These are phyloP conservation scores for Sympetrum striolatum DNA, from an alignment of 2,888 invertebrate genomes.

Conservation along the genomic window DNA sequence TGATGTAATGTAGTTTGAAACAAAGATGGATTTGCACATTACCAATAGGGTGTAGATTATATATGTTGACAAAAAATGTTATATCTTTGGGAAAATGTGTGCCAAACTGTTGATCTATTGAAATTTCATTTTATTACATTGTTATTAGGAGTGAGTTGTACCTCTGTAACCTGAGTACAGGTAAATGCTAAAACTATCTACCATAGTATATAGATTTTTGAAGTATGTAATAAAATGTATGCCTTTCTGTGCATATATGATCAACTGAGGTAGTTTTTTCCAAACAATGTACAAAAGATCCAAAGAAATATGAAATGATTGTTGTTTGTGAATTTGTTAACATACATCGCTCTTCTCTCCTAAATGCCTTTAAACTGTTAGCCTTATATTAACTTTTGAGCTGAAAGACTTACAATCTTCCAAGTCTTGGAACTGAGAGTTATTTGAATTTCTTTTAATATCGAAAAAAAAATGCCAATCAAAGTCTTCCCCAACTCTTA, in stretches of 20 bases:
- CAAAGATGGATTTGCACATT: background rate
- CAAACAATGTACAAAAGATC: slow-evolving; percentile 20
- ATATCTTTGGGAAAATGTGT: slow-evolving; percentile 11
- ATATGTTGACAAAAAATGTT: background rate
- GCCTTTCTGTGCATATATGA: background rate
- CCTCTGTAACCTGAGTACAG: background rate
- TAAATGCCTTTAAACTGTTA: background rate
- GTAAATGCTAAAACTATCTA: background rate
- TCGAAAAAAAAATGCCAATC: background rate
- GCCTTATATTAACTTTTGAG: background rate
- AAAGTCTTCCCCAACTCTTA: background rate
- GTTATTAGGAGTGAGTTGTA: slow-evolving; percentile 6
- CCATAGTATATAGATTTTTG: background rate
- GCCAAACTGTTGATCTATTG: slow-evolving; percentile 40
- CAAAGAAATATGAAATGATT: slow-evolving; percentile 13
- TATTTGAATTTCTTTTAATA: background rate
- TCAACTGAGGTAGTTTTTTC: background rate
- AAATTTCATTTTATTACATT: slow-evolving; percentile 38
- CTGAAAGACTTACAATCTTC: background rate
- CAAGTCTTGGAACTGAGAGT: background rate
- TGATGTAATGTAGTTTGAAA: background rate
- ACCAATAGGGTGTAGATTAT: background rate
- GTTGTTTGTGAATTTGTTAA: background rate
- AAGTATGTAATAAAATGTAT: background rate
- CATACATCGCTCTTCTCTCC: background rate